Evolutionary conservation across 2,113 vertebrate species (phyloP), one percentile per base, ranked within the genome.

Genomic region (Sciurus niger): DNA sequence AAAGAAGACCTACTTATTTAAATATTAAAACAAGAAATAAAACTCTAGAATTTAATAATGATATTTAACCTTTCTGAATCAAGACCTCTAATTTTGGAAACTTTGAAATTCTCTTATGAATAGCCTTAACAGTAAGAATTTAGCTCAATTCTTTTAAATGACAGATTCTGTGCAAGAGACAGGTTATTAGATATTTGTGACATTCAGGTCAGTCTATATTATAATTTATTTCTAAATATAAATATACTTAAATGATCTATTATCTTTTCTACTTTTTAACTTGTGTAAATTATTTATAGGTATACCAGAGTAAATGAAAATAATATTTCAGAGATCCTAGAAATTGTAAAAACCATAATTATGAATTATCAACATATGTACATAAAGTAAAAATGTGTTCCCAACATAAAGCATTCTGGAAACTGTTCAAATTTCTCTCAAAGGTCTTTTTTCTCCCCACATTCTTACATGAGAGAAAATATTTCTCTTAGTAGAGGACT

Each of bases 1-100:
- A 93, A 89, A 89, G 22, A 79, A 90, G 2, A 94, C 28, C 1
- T 82, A 63, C 32, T 76, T 67, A 77, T 58, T 95, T 74, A 85
- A 83, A 51, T 87, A 91, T 74, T 85, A 96, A 86, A 95, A 86
- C 12, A 90, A 84, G 51, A 96, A 95, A 84, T 32, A 79, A 95
- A 91, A 88, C 30, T 73, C 78, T 51, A 68, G 43, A 91, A 68
- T 37, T 74, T 68, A 65, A 51, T 74, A 28, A 92, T 34, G 51
- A 55, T n/a, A 85, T 55, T 40, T 78, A 73, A 82, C 55, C 48
- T 94, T 72, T 46, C 30, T 46, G 87, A 83, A 84, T n/a, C 46
- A 40, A 92, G 46, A 40, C 8, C 67, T 68, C 37, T 95, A 76
- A 92, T 74, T 72, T 55, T 87, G 34, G 25, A 86, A 84, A 89